Conservation (phyloP, 2,797 vertebrate species). For the Gorsachius magnificus region DNA sequence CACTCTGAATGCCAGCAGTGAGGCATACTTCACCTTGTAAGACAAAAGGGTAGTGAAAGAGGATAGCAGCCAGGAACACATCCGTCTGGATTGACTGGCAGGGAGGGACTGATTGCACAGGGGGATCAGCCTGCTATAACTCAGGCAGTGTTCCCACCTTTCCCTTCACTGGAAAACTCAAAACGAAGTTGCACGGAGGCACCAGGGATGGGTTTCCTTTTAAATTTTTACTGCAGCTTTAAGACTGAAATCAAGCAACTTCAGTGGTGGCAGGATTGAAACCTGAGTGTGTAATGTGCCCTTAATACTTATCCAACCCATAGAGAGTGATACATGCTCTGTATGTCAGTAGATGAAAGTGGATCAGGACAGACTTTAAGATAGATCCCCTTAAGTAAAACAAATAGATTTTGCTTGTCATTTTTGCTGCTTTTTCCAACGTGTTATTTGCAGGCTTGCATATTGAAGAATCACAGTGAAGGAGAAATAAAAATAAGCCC, state of each 20-base stretch:
- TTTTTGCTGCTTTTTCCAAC: neutral
- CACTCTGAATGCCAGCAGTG: neutral
- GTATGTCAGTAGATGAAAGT: neutral
- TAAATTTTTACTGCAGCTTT: neutral
- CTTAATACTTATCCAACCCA: neutral
- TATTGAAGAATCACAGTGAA: neutral
- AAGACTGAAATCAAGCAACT: neutral
- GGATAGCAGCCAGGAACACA: neutral
- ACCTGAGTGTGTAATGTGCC: neutral
- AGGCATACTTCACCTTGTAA: neutral
- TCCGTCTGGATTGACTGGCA: neutral
- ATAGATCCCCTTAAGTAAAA: neutral
- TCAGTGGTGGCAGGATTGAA: neutral
- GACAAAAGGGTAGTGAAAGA: neutral
- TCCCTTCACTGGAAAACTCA: neutral
- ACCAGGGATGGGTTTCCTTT: neutral
- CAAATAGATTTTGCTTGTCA: neutral
- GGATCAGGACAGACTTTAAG: neutral
- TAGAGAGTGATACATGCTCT: neutral
- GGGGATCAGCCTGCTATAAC: neutral
- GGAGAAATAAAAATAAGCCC: neutral
- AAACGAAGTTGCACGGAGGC: neutral
- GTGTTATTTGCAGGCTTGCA: neutral
- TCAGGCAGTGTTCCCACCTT: neutral
- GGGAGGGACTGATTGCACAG: neutral